Evolutionary conservation across 30 jellyfish, hydroid and myxozoan genomes (phyloP).

Genomic region (Chrysaora quinquecirrha): DNA sequence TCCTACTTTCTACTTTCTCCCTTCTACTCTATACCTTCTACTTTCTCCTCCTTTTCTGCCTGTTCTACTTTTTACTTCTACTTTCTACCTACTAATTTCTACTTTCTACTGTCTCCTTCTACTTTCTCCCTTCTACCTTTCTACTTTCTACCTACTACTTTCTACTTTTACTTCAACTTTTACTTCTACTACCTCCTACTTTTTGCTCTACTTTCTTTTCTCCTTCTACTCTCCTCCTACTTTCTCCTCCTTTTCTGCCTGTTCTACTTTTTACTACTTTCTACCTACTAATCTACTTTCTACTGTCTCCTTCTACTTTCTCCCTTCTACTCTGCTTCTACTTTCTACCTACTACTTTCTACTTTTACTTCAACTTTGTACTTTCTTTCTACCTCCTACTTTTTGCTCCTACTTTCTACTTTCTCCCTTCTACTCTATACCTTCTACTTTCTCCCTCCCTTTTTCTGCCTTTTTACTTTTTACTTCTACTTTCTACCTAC

Average conservation of each 20-base stretch:
- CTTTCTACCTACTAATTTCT: not conserved
- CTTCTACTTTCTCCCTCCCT: not conserved
- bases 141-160: not conserved
- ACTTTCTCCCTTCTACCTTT: not conserved
- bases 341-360: not conserved
- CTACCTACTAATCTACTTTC: not conserved
- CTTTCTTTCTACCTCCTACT: not conserved
- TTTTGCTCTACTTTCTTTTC: too few species aligned
- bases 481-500: too few species aligned
- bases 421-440: not conserved
- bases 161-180: not conserved
- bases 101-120: not conserved
- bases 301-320: not conserved
- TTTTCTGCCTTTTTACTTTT: too few species aligned
- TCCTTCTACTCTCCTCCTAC: not conserved
- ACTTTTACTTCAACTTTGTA: not conserved
- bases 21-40: not conserved
- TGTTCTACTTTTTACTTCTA: not conserved
- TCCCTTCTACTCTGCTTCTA: not conserved
- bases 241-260: not conserved
- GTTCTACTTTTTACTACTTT: not conserved
- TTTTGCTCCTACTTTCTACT: too few species aligned
- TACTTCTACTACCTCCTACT: not conserved
- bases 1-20: not conserved
- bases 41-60: not conserved